phyloP scores from a whole-genome alignment of 2,888 invertebrate species.

The Cheilosia urbana region DNA sequence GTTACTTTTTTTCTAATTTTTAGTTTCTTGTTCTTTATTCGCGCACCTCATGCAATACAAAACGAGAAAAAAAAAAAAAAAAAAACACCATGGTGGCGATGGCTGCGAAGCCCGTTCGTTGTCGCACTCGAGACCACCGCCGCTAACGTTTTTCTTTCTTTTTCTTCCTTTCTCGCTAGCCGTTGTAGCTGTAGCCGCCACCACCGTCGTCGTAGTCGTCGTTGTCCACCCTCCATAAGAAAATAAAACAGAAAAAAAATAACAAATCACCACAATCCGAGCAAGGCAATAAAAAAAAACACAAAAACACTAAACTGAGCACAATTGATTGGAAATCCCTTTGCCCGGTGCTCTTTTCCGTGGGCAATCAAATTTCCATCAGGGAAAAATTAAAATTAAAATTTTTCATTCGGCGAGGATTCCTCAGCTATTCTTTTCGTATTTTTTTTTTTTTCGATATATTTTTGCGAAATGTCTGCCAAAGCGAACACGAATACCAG shows the following conservation, averaged over 20 bases:
- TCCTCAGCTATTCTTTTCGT: constrained; percentile 39
- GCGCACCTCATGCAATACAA: constrained; percentile 62
- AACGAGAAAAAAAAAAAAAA: constrained; percentile 50
- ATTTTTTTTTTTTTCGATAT: constrained; percentile 56
- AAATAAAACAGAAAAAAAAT: constrained; percentile 47
- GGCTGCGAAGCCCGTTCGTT: constrained; percentile 63
- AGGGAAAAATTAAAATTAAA: constrained; percentile 57
- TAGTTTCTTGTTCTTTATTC: constrained; percentile 33
- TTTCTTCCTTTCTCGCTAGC: constrained; percentile 54
- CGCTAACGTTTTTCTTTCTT: constrained; percentile 67
- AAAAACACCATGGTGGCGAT: constrained; percentile 71
- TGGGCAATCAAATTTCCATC: constrained; percentile 57
- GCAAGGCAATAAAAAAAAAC: constrained; percentile 43
- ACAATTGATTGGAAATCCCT: constrained; percentile 54
- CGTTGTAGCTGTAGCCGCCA: constrained; percentile 29
- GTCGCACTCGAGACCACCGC: constrained; percentile 64
- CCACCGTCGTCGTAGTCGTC: constrained; percentile 26
- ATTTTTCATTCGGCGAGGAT: constrained; percentile 66
- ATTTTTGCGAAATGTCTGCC: constrained; percentile 76
- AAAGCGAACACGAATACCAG: constrained; percentile 74
- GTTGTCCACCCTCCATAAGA: constrained; percentile 70
- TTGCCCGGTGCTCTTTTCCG: constrained; percentile 42
- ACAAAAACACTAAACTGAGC: constrained; percentile 60
- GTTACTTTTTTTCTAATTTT: constrained; percentile 9
- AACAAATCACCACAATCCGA: constrained; percentile 45